Percentiles rank a stretch among this genome's conserved stretches.
Evolutionary conservation across 2,113 vertebrate genomes (phyloP).

Genomic region (Colaptes auratus): DNA sequence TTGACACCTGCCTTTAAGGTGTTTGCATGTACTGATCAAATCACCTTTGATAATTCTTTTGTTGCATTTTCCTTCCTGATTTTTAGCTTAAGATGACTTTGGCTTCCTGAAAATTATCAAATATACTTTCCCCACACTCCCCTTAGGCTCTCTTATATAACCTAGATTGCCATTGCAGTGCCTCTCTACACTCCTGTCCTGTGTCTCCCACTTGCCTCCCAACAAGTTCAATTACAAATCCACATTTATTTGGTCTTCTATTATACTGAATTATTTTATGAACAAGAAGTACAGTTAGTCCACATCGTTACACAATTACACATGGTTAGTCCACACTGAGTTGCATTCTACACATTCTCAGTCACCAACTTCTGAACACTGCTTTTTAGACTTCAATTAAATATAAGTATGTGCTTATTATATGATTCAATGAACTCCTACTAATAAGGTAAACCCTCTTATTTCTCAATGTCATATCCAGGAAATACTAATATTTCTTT

Average conservation of each 20-base stretch:
- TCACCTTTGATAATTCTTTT: background rate
- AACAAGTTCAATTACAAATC: background rate
- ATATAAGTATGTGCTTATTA: background rate
- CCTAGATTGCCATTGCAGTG: background rate
- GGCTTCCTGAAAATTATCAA: background rate
- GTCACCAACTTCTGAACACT: background rate
- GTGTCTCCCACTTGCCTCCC: too few relatives aligned
- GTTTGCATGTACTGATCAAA: too few relatives aligned
- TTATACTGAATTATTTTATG: background rate
- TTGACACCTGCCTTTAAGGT: too few relatives aligned
- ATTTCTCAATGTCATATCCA: background rate
- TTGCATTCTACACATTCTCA: background rate
- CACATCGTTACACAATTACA: background rate
- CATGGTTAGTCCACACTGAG: background rate
- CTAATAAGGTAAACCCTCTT: background rate
- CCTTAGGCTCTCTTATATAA: background rate
- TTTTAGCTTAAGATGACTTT: background rate
- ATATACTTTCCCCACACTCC: background rate
- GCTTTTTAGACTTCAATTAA: background rate
- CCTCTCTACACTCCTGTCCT: background rate
- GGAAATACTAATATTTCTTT: background rate
- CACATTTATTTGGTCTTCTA: background rate
- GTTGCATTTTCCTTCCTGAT: background rate
- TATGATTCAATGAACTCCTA: background rate
- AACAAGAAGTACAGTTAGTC: background rate